Base-by-base conservation (phyloP, 1,140 invertebrate genomes). In the Bacillus rossius region DNA sequence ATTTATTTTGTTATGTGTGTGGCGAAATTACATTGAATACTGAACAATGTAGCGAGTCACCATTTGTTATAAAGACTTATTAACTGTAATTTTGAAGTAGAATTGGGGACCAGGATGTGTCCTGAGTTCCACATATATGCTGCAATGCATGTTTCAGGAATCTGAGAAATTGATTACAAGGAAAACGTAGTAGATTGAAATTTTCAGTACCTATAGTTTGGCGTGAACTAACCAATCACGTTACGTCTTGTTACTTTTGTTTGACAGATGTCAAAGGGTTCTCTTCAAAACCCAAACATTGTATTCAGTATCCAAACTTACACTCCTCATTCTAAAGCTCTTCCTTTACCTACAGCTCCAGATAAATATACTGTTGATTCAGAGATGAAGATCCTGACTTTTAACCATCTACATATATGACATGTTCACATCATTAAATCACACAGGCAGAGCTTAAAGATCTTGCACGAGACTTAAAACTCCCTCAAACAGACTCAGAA, bases 171-270 rank as follows among this genome's bases (percentile, higher is more conserved):
- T n/a, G n/a, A n/a, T n/a, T n/a, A n/a, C n/a, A n/a, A n/a, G n/a
- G n/a, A n/a, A n/a, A n/a, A n/a, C n/a, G n/a, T n/a, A n/a, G n/a
- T n/a, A n/a, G n/a, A n/a, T n/a, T n/a, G 61, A 59, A 50, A 7
- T 62, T 60, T 56, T 59, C 22, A 19, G 43, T 55, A 17, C 67
- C 64, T 8, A 68, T 64, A 60, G 49, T 64, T 49, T 69, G 66
- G 62, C 29, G 52, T 10, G 61, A 67, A 53, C 64, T 60, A 19
- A 26, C 14, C 22, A 52, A 68, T 55, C 63, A 68, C 59, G 53
- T 49, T 43, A 59, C 23, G 22, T 65, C 63, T 60, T 66, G 66
- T 40, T 69, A 64, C 61, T 67, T 65, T 55, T 69, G 67, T 40
- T 5, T 66, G 25, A 55, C 54, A 37, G 25, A 57, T 47, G 42